Evolutionary conservation across 2,888 invertebrate species (phyloP).

Genomic region (Xanthorhoe spadicearia): DNA sequence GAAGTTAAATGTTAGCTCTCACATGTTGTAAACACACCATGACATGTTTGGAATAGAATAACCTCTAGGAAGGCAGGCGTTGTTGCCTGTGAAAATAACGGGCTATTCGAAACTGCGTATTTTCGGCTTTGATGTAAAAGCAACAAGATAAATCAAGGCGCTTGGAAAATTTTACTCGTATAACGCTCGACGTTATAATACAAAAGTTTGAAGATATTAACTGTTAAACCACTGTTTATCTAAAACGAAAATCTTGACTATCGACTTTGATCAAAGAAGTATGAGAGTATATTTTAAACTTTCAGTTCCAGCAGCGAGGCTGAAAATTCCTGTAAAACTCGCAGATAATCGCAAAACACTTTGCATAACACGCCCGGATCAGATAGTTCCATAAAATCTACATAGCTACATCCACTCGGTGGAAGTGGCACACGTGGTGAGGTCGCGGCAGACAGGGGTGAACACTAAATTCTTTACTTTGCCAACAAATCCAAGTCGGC

Average conservation of each 20-base stretch:
- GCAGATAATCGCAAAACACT: slow-evolving; percentile 30
- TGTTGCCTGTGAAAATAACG: slow-evolving; percentile 26
- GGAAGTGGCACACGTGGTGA: slow-evolving; percentile 41
- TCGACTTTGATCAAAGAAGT: background rate
- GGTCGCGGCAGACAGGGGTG: slow-evolving; percentile 61
- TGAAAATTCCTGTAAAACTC: slow-evolving; percentile 23
- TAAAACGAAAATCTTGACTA: background rate
- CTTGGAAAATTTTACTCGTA: background rate
- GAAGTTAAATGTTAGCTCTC: slow-evolving; percentile 68
- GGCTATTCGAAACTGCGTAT: slow-evolving; percentile 15
- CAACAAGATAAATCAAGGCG: slow-evolving; percentile 9
- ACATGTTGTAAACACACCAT: slow-evolving; percentile 65
- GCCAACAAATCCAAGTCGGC: slow-evolving; percentile 65
- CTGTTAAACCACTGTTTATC: background rate
- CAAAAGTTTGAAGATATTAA: background rate
- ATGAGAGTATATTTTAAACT: slow-evolving; percentile 21
- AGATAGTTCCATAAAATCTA: slow-evolving; percentile 31
- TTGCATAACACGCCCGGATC: slow-evolving; percentile 32
- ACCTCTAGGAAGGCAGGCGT: slow-evolving; percentile 39
- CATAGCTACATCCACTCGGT: slow-evolving; percentile 31
- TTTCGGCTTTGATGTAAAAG: slow-evolving; percentile 9
- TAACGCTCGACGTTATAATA: background rate
- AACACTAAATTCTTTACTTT: slow-evolving; percentile 67
- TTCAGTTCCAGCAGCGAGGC: slow-evolving; percentile 10
- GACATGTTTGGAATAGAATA: slow-evolving; percentile 62